Base-by-base conservation (phyloP, 1,140 invertebrate genomes). In the Ips nitidus region DNA sequence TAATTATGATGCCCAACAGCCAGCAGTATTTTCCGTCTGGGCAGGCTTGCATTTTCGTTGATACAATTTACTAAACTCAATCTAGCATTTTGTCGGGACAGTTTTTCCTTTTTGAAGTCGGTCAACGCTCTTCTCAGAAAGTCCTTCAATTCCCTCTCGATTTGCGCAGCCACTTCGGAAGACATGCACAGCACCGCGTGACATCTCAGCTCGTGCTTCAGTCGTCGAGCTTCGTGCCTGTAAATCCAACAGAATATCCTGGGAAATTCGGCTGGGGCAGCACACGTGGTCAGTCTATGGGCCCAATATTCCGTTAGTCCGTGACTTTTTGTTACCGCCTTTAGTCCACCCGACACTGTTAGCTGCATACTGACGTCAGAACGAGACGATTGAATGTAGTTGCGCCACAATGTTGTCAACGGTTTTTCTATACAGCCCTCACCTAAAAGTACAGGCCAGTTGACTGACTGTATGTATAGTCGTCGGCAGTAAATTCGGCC, bases 301-400 rank as follows among this genome's bases (percentile, higher is more conserved):
- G 92, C 91, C 94, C 94, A 97, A 83, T 99, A 99, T 81, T 99
- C 97, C 0, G 97, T 99, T 8, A 98, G 84, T 1, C 97, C 97
- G 78, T 98, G 96, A 77, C 98, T 95, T 80, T 95, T 94, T 39
- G 98, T 99, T 73, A 94, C 91, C 1, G 95, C 97, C 78, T 97
- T 98, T 38, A 99, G 83, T 0, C 98, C 97, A 75, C 91, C 92
- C 56, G 92, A 94, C 59, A 98, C 90, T 50, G 92, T 95, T 71
- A 97, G 82, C 76, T 95, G 94, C 97, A 99, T 99, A 52, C 91
- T 87, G n/a, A 98, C 91, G 76, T 98, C 94, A 5, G 93, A 91
- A 69, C 94, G 91, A 60, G 89, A 90, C 61, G 92, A 93, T 77
- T 93, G 88, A 73, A 92, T 92, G 83, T 98, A 98, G 81, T 98